A percentile compares a stretch with the other conserved stretches of the same genome.
Conservation (phyloP, 2,888 invertebrate genomes). For the Hydraecia micacea region DNA sequence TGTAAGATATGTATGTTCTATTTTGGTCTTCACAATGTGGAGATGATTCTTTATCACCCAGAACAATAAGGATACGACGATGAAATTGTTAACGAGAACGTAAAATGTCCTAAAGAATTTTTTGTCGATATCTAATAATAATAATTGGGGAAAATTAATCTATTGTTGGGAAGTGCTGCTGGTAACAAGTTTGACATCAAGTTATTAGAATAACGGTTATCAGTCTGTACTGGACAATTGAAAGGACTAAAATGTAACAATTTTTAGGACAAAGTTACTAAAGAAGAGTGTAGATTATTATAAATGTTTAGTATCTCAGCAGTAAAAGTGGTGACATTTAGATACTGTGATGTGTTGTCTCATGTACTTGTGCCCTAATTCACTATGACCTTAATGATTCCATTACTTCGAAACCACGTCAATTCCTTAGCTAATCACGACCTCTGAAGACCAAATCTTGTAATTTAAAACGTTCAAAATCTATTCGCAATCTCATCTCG, state of each 20-base stretch:
- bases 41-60: constrained; percentile 27
- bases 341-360: no score
- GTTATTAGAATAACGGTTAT: neutral
- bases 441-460: no score
- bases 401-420: no score
- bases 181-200: neutral
- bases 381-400: no score
- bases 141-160: neutral
- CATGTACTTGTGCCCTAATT: no score
- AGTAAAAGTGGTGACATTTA: neutral
- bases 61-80: constrained; percentile 25
- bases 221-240: neutral
- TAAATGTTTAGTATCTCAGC: neutral
- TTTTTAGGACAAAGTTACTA: neutral
- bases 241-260: neutral
- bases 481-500: no score
- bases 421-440: no score
- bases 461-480: no score
- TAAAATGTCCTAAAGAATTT: constrained; percentile 9
- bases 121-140: neutral
- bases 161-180: neutral
- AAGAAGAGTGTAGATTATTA: neutral
- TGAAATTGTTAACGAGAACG: constrained; percentile 19
- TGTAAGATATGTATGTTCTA: constrained; percentile 8
- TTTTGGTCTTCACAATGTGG: constrained; percentile 8